Conservation (phyloP, 2,888 invertebrate genomes). For the Tribolium freemani region DNA sequence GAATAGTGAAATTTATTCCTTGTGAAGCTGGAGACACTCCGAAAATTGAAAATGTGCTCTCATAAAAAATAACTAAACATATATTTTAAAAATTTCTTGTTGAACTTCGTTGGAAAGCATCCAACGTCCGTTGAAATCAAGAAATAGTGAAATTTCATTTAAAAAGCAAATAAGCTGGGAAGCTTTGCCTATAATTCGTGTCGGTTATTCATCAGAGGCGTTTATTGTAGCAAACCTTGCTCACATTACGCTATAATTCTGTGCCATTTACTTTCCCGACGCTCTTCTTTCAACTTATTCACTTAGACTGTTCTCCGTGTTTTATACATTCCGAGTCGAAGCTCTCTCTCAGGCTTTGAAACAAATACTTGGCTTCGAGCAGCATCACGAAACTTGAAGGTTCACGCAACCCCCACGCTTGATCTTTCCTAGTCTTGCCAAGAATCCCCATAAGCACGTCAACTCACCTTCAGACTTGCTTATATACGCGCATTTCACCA, state of each 20-base stretch:
- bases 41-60: background rate
- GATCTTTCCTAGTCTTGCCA: slow-evolving; percentile 39
- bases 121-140: slow-evolving; percentile 2
- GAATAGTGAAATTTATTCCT: background rate
- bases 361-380: slow-evolving; percentile 38
- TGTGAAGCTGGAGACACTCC: background rate
- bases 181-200: slow-evolving; percentile 30
- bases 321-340: slow-evolving; percentile 37
- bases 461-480: slow-evolving; percentile 32
- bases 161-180: slow-evolving; percentile 22
- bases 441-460: slow-evolving; percentile 40
- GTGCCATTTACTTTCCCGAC: slow-evolving; percentile 36
- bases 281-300: slow-evolving; percentile 41
- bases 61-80: background rate
- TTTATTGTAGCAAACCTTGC: slow-evolving; percentile 37
- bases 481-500: slow-evolving; percentile 34
- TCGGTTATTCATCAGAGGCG: slow-evolving; percentile 33
- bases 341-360: slow-evolving; percentile 33
- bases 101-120: background rate
- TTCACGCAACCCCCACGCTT: slow-evolving; percentile 39
- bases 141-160: slow-evolving; percentile 22
- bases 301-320: slow-evolving; percentile 31
- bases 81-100: slow-evolving; percentile 7
- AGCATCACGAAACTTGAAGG: slow-evolving; percentile 35
- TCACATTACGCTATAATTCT: slow-evolving; percentile 39